Base-by-base conservation (phyloP, 2,797 vertebrate genomes). In the Coracias cyanogaster region DNA sequence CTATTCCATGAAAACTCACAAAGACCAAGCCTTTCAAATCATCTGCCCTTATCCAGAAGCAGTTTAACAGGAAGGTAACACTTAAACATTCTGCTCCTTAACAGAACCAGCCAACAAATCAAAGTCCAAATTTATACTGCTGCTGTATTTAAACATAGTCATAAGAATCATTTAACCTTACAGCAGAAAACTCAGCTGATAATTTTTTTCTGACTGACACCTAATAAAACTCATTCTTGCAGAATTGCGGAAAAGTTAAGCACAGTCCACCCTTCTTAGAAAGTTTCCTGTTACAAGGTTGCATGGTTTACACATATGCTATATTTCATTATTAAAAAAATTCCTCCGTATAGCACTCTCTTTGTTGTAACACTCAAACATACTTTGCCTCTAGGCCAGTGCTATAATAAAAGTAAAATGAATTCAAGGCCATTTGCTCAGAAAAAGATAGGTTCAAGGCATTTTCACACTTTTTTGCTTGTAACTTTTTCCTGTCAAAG, bases 161-260 rank as follows among this genome's bases (percentile, higher is more conserved):
- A 94, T 93, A 97, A 93, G 94, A 98, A 96, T 95, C 96, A 96
- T 96, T 98, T 97, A 98, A 97, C 96, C 93, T 98, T 91, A 78
- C 45, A 97, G 96, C 96, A 97, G 90, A 97, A 97, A 98, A 97
- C 87, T 96, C 96, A 97, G 93, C 94, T 98, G 98, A 98, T 98
- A 97, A 98, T 98, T 98, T 98, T 98, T 98, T 98, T 97, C 96
- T 97, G 81, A 90, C 97, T 97, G 97, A 95, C 98, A 98, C 97
- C 96, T 98, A 98, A 98, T 98, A 98, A 98, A 98, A 97, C 64
- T 95, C 91, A 96, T 97, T 97, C 95, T 97, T 97, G 94, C 93
- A 98, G 97, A 98, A 98, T 92, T 98, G 97, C 96, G 96, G 97
- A 97, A 98, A 98, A 97, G 94, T 97, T 97, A 98, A 98, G 96